Conservation (phyloP, 2,113 vertebrate species). For the Parus major region DNA sequence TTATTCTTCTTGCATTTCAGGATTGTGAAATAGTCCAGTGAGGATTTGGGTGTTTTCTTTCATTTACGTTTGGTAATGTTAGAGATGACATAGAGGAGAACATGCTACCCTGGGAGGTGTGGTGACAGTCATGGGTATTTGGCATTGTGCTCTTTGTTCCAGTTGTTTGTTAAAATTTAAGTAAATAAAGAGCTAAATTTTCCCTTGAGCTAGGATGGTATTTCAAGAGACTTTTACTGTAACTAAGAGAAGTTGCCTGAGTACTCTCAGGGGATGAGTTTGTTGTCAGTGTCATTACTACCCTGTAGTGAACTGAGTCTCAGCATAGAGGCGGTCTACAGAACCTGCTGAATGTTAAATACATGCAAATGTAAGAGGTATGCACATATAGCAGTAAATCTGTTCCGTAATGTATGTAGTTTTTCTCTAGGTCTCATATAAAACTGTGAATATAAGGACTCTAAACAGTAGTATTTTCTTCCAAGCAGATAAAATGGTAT, state of each 20-base stretch:
- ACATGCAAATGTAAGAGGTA: neutral
- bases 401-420: neutral
- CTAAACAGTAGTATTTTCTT: neutral
- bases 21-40: neutral
- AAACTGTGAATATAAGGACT: neutral
- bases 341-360: neutral
- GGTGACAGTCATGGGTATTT: neutral
- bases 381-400: neutral
- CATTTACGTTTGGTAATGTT: neutral
- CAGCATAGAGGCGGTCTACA: neutral
- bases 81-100: neutral
- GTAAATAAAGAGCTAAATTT: neutral
- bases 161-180: neutral
- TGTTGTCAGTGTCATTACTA: neutral
- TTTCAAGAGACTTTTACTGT: neutral
- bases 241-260: neutral
- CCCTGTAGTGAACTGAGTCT: neutral
- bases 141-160: neutral
- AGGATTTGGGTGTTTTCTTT: neutral
- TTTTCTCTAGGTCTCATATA: neutral
- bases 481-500: neutral
- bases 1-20: neutral
- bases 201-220: neutral
- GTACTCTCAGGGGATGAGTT: neutral
- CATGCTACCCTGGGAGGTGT: fast-evolving